Base-by-base conservation (phyloP, 2,113 vertebrate genomes). In the Chascanopsetta lugubris region DNA sequence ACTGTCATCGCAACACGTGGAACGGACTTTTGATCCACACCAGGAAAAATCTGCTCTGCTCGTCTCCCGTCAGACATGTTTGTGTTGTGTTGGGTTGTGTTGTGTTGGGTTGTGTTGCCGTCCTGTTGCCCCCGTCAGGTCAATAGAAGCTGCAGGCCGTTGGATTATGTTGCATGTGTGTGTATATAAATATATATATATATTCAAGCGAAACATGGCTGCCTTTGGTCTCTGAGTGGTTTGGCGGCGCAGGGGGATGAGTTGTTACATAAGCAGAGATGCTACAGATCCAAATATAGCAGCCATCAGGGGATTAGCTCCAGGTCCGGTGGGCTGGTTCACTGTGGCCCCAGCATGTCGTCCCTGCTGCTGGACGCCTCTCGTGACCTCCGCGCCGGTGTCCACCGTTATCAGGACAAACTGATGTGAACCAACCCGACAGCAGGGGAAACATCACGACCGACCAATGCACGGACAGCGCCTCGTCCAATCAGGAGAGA, bases 261-360 rank as follows among this genome's bases (percentile, higher is more conserved):
- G 76, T 63, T 64, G 67, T 92, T 92, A 86, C 40, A 40, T 83
- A 92, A 92, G 69, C 56, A 77, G 68, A 71, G 77, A 84, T 82
- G 75, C 80, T 69, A 72, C 76, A 59, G 75, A 84, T 84, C 89
- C 89, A 91, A 91, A 92, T 90, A 92, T 92, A 92, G 90, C 85
- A 85, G 49, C 82, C 84, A 90, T 90, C 87, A 90, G 77, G 75
- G 90, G 88, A 91, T 92, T 91, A 91, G 85, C 89, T 79, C 53
- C 27, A 27, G 86, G 84, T 77, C 82, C 34, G 55, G 48, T 74
- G 65, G 69, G 74, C 83, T 18, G 58, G 76, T 77, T 71, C 65
- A 55, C 62, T 40, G 47, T 8, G 38, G 51, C 59, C 82, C 59
- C 50, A 4, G 58, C 45, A 47, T 80, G 40, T 77, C 82, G 85